phyloP scores from a whole-genome alignment of 2,888 invertebrate species.

The Melieria crassipennis region DNA sequence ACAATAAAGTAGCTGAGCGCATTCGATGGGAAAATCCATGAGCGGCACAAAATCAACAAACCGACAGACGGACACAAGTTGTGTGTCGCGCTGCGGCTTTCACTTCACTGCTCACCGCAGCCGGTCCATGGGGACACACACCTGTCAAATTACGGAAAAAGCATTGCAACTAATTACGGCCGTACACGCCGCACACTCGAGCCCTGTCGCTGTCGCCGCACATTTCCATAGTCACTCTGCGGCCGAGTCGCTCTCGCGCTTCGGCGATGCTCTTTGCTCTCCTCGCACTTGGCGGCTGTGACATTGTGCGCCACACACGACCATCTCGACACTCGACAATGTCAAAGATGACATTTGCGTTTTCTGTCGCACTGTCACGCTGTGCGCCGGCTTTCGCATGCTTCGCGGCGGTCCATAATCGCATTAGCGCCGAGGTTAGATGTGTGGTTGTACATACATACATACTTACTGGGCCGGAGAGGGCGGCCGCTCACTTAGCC shows the following conservation, averaged over 20 bases:
- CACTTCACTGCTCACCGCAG: too few relatives aligned
- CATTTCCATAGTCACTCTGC: background rate
- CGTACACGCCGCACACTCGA: background rate
- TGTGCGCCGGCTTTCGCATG: slow-evolving; percentile 10
- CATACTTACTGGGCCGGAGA: too few relatives aligned
- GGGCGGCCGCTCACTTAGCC: too few relatives aligned
- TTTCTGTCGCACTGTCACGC: background rate
- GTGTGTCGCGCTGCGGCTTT: background rate
- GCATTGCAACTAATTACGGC: slow-evolving; percentile 19
- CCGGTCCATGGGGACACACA: too few relatives aligned
- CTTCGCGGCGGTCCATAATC: slow-evolving; percentile 8
- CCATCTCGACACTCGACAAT: slow-evolving; percentile 16
- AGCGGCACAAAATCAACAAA: background rate
- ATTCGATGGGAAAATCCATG: too few relatives aligned
- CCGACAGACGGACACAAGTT: slow-evolving; percentile 6
- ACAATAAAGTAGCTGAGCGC: too few relatives aligned
- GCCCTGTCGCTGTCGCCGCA: background rate
- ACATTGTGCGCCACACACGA: slow-evolving; percentile 11
- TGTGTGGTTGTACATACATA: too few relatives aligned
- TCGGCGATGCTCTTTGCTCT: background rate
- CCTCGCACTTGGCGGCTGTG: slow-evolving; percentile 19
- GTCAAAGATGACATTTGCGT: slow-evolving; percentile 26
- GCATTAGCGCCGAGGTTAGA: background rate
- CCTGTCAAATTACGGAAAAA: background rate
- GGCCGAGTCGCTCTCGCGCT: background rate